Evolutionary conservation across 2,113 vertebrate genomes (phyloP), one percentile per base, ranked within the genome.

Genomic region (Sprattus sprattus): DNA sequence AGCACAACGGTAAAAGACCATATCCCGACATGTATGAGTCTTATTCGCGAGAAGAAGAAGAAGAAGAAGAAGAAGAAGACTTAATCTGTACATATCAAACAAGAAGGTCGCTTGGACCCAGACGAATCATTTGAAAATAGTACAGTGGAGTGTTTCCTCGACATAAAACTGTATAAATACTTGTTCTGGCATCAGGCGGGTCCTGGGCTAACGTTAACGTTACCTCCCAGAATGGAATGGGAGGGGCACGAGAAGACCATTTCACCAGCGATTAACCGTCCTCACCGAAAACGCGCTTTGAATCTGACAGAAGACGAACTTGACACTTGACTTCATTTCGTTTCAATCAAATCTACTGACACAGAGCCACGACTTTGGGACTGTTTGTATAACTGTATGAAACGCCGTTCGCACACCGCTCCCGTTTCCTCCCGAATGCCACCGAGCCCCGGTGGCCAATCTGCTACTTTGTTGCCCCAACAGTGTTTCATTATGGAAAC

Each of bases 181-280:
- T 39, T 39, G 39, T 39, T 1, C 39, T 39, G 39, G 39, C 2
- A 39, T 49, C 9, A 71, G 71, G 10, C 71, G 13, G 28, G 13
- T 39, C 11, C 28, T 44, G 71, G 13, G 71, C 32, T 39, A 78
- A 78, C 71, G 71, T 78, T 71, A 67, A 28, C 15, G 52, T 54
- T 71, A 39, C 71, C 28, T 78, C 71, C 71, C 71, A 78, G 71
- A 78, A 28, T 16, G 7, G 11, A 16, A 78, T 78, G 71, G 71
- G 71, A 78, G 71, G 71, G 71, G 71, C 71, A 13, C 28, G 44
- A 28, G 71, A 78, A 78, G 44, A 78, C 71, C 28, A 39, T 78
- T 78, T 32, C 71, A 39, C 7, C 28, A 16, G 71, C 32, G 28
- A 39, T 78, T 44, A 15, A 13, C 32, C 71, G 2, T 75, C 28